Base-by-base conservation (phyloP, 2,113 vertebrate genomes). In the Marmota flaviventris region DNA sequence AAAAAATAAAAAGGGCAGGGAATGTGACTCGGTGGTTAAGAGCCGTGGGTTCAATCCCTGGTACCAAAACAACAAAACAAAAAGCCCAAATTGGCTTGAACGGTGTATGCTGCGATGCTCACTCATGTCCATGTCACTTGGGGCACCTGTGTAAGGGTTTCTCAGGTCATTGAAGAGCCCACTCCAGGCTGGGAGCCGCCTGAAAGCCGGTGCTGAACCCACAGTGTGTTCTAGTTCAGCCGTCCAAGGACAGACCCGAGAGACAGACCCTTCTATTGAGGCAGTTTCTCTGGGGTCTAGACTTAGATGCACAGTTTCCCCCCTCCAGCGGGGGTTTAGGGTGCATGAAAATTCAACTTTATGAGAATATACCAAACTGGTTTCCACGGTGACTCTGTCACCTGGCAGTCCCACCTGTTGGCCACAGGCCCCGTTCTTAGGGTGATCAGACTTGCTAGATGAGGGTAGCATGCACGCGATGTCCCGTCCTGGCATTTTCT, bases 401-500 rank as follows among this genome's bases (percentile, higher is more conserved):
- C 22, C 58, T 22, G 6, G 53, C 17, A 18, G 58, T 24, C 20
- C 56, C 58, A 22, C 58, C 58, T 22, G 58, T 2, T 0, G 2
- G 39, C 8, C 1, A 1, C 10, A 0, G 4, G 10, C 42, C 69
- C 76, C 51, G 16, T 3, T 5, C 12, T 25, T 69, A 10, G n/a
- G 22, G 10, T 14, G 4, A 11, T 4, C 16, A 53, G 34, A 18
- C 58, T 48, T 63, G 11, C 42, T 69, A 1, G 17, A 0, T 3
- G 48, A 24, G 29, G 37, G 20, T 1, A 6, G 32, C 20, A 5
- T 29, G n/a, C 32, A 0, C 20, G 29, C 4, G 24, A 1, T 32
- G 24, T 24, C 37, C 39, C 24, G 18, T 8, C 69, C 42, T 0
- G 25, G 39, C n/a, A 13, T 45, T 63, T 89, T 39, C n/a, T 56